These are phyloP conservation scores for Toxotes jaculatrix DNA, from an alignment of 2,113 vertebrate genomes.

Conservation along the genomic window DNA sequence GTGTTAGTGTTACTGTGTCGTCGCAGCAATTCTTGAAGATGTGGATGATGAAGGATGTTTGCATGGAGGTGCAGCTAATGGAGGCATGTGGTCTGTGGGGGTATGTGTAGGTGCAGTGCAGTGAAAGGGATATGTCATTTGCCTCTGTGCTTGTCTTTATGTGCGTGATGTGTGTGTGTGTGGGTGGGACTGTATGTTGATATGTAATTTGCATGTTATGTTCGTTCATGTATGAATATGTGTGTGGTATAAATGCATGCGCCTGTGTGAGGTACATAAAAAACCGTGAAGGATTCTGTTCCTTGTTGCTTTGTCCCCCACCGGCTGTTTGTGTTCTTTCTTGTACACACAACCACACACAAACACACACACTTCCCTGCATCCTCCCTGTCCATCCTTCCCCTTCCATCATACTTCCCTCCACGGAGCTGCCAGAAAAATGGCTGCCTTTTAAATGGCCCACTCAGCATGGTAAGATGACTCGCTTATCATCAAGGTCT, in stretches of 20 bases:
- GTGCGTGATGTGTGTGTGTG: neutral
- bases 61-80: constrained; percentile 34
- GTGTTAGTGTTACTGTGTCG: neutral
- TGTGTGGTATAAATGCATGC: constrained; percentile 1
- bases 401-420: constrained; percentile 71
- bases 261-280: constrained; percentile 22
- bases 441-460: constrained; percentile 76
- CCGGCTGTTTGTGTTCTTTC: constrained; percentile 61
- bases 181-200: neutral
- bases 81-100: constrained; percentile 14
- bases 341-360: constrained; percentile 19
- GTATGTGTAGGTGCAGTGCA: neutral
- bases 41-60: constrained; percentile 21
- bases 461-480: constrained; percentile 74
- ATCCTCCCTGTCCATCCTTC: constrained; percentile 55
- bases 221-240: constrained; percentile 12
- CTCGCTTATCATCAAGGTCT: constrained; percentile 78
- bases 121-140: constrained; percentile 20
- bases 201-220: constrained; percentile 45
- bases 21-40: constrained; percentile 14
- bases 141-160: neutral
- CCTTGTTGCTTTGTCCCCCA: constrained; percentile 43
- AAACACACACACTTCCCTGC: constrained; percentile 7
- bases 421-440: constrained; percentile 65
- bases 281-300: constrained; percentile 13